Conservation (phyloP, 2,888 invertebrate genomes). For the Hermaeophaga mercurialis region DNA sequence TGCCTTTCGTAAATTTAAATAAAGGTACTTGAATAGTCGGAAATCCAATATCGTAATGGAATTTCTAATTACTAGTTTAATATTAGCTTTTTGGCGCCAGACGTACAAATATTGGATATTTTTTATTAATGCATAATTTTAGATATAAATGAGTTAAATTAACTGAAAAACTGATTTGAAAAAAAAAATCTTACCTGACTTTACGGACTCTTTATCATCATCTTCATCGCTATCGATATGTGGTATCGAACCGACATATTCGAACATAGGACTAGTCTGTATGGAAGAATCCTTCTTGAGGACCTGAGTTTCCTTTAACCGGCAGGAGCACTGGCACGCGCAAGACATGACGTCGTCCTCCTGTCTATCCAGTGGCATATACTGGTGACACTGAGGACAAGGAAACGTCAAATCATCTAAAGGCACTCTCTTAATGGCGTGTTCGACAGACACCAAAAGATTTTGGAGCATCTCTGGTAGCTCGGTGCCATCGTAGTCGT, state of each 20-base stretch:
- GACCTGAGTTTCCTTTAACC: conserved; percentile 48
- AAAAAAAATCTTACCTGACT: conserved; percentile 49
- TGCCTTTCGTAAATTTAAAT: background rate
- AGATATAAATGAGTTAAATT: too few species aligned
- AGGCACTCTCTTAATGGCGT: conserved; percentile 68
- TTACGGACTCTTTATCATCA: conserved; percentile 55
- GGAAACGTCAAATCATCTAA: conserved; percentile 70
- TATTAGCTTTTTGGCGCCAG: too few species aligned
- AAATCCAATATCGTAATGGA: background rate
- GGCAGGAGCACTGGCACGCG: conserved; percentile 55
- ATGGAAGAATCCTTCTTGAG: conserved; percentile 57
- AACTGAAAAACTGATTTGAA: background rate
- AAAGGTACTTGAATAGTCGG: background rate
- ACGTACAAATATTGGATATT: too few species aligned
- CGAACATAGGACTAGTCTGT: conserved; percentile 65
- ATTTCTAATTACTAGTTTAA: conserved; percentile 1
- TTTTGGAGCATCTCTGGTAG: conserved; percentile 69
- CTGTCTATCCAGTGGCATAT: conserved; percentile 54
- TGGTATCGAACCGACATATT: conserved; percentile 70
- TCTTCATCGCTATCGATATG: conserved; percentile 77
- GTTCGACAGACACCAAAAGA: conserved; percentile 70
- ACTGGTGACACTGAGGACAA: conserved; percentile 60
- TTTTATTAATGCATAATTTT: too few species aligned
- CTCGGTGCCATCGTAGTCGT: conserved; percentile 59
- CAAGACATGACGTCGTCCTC: conserved; percentile 49